Base-by-base conservation (phyloP, 2,888 invertebrate species). In the Caenorhabditis macrosperma region DNA sequence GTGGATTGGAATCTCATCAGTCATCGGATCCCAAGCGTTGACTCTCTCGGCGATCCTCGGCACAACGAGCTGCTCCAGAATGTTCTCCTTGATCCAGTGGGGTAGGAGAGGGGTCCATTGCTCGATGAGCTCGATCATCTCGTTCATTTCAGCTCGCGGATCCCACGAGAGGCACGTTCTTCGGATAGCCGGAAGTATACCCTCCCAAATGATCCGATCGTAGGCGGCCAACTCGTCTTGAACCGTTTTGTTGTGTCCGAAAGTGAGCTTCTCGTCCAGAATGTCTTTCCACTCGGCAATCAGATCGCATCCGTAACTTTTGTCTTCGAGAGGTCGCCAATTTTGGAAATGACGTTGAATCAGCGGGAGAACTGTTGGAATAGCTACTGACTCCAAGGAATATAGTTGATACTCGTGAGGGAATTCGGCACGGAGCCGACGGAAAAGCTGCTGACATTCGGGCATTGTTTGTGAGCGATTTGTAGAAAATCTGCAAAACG, bases 1-100 rank as follows among this genome's bases (percentile, higher is more conserved):
- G 91, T 99, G 97, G 84, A 99, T 95, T 15, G 98, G 98, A 83
- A 96, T 94, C 0, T 95, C 95, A 91, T 99, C 98, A 0, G 95
- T 95, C 5, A 96, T 93, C 0, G 99, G 99, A 92, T 99, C 95
- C 99, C 99, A 89, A 7, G 78, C 33, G 12, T 86, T 82, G 0
- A 89, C 88, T 28, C 82, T 69, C 15, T 81, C 81, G 1, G 71
- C 67, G 15, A 89, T 88, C 35, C 85, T 78, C 4, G 89, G 89
- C 28, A 88, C 72, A 15, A 89, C 78, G 9, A 88, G 48, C 79
- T 85, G 94, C 66, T 96, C 94, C n/a, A 95, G 93, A 69, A 95
- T 93, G 88, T 95, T 94, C 82, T 94, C 94, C 81, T 94, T 88
- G 76, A 97, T 94, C 96, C 96, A 96, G 0, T 92, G 91, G 0